Conservation (phyloP, 2,888 invertebrate species). For the Ypsolopha scabrella region DNA sequence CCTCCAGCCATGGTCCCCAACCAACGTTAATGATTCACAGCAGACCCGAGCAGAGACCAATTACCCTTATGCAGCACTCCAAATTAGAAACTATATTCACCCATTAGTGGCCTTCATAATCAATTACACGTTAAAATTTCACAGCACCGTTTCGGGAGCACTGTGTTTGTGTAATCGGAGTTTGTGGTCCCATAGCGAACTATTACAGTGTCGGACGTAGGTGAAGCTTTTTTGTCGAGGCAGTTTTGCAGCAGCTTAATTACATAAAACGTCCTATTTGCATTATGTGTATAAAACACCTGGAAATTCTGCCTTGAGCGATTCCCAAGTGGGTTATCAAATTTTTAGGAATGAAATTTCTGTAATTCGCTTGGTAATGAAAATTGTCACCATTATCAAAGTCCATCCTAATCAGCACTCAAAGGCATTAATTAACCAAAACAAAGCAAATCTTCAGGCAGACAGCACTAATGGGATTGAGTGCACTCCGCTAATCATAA, state of each 20-base stretch:
- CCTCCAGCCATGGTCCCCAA: slow-evolving; percentile 16
- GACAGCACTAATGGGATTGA: slow-evolving; percentile 59
- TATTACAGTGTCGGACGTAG: slow-evolving; percentile 45
- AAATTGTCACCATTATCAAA: not conserved
- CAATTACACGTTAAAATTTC: slow-evolving; percentile 67
- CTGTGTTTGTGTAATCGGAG: slow-evolving; percentile 63
- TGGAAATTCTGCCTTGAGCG: not conserved
- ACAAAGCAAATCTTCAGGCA: slow-evolving; percentile 42
- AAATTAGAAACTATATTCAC: slow-evolving; percentile 69
- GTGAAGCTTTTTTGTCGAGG: slow-evolving; percentile 47
- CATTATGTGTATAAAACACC: not conserved
- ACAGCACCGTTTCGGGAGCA: slow-evolving; percentile 58
- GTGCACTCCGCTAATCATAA: slow-evolving; percentile 69
- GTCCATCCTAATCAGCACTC: not conserved
- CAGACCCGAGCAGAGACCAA: slow-evolving; percentile 54
- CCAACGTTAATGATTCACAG: slow-evolving; percentile 57
- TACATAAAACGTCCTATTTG: not conserved
- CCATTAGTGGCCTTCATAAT: slow-evolving; percentile 68
- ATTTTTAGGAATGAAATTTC: not conserved
- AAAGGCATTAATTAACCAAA: slow-evolving; percentile 6
- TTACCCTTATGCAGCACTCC: slow-evolving; percentile 52
- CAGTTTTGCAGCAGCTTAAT: not conserved
- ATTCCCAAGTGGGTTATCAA: not conserved
- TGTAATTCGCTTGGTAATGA: not conserved
- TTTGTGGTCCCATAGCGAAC: slow-evolving; percentile 67